These are phyloP conservation scores for Ashinkailepas kermadecensis DNA, from an alignment of 2,888 invertebrate genomes.

Conservation along the genomic window DNA sequence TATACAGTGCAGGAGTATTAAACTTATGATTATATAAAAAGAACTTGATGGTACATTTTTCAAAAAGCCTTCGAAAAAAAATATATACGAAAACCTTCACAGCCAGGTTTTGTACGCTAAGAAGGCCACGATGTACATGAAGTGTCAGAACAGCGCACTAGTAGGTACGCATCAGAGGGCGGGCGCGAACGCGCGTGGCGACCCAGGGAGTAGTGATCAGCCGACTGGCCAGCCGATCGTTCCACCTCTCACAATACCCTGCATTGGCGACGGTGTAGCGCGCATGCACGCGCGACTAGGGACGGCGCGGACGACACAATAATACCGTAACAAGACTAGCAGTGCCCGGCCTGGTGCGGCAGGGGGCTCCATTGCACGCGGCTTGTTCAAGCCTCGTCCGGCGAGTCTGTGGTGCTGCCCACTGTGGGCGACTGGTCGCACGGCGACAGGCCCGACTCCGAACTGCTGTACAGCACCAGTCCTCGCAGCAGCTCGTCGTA, in stretches of 20 bases:
- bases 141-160: background rate
- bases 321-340: constrained; percentile 22
- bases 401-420: constrained; percentile 23
- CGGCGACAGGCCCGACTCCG: background rate
- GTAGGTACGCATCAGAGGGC: too few species aligned
- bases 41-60: background rate
- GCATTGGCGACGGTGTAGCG: background rate
- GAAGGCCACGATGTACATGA: constrained; percentile 3
- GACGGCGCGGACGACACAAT: background rate
- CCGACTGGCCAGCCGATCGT: background rate
- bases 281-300: constrained; percentile 8
- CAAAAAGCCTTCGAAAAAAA: constrained; percentile 4
- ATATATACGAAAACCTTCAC: constrained; percentile 21
- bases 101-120: constrained; percentile 22
- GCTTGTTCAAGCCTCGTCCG: background rate
- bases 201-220: background rate
- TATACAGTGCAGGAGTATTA: constrained; percentile 19
- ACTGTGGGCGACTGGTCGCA: constrained; percentile 22
- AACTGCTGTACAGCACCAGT: background rate
- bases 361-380: background rate
- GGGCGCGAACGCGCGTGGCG: too few species aligned
- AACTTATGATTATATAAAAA: background rate
- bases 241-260: background rate
- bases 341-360: background rate
- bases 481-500: constrained; percentile 13